Percentiles rank a stretch among this genome's conserved stretches.
phyloP scores from a whole-genome alignment of 2,113 vertebrate species.

The Limnothrissa miodon region DNA sequence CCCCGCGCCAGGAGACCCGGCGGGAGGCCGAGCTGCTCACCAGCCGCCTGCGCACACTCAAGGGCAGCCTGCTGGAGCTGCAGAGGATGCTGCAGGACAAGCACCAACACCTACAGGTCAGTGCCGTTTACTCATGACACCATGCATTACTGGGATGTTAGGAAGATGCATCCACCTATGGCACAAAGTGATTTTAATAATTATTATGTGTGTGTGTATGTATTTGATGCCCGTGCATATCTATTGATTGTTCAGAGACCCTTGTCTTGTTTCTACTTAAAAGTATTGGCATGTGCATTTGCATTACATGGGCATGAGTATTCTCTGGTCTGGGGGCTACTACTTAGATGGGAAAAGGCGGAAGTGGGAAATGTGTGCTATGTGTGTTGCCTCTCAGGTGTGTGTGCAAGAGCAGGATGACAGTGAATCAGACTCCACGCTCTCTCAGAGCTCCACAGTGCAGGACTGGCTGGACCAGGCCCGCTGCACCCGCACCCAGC shows the following conservation, averaged over 20 bases:
- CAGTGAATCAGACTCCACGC: slow-evolving; percentile 69
- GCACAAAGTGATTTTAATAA: not conserved
- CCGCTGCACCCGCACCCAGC: slow-evolving; percentile 81
- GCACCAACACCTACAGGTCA: slow-evolving; percentile 91
- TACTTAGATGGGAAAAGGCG: no score
- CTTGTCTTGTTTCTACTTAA: no score
- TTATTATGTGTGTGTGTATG: not conserved
- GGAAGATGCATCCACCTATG: not conserved
- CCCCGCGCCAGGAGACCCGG: slow-evolving; percentile 81
- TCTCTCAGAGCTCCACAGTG: slow-evolving; percentile 84
- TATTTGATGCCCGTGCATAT: no score
- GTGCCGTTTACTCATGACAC: slow-evolving; percentile 26
- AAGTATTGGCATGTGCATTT: no score
- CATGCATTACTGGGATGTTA: not conserved
- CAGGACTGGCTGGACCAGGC: slow-evolving; percentile 94
- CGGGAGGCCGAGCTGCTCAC: slow-evolving; percentile 91
- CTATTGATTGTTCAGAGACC: not conserved
- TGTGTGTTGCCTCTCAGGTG: slow-evolving; percentile 69
- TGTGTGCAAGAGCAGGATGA: slow-evolving; percentile 89
- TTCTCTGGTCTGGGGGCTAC: no score
- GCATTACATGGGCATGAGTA: no score
- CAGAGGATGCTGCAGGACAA: slow-evolving; percentile 92
- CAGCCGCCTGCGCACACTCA: slow-evolving; percentile 81
- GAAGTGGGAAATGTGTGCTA: not conserved
- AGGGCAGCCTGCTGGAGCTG: slow-evolving; percentile 90